Conservation (phyloP, 2,113 vertebrate species). For the Esox niger region DNA sequence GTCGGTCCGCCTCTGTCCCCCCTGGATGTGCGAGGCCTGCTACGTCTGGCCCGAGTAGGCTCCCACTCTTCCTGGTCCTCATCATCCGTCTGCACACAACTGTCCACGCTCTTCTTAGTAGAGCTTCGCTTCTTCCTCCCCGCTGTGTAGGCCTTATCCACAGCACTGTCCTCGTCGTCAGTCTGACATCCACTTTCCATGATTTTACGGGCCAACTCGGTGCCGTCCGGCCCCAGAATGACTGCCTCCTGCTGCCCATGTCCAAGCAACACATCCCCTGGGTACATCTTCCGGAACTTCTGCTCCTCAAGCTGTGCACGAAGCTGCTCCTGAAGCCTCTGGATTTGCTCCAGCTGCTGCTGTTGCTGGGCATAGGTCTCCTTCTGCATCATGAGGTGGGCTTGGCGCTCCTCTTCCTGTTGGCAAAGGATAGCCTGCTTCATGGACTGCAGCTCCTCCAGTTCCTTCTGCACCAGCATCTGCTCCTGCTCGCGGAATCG, state of each 20-base stretch:
- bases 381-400: slow-evolving; percentile 97
- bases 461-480: slow-evolving; percentile 92
- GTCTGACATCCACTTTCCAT: slow-evolving; percentile 96
- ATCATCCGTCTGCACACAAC: slow-evolving; percentile 96
- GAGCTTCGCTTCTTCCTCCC: slow-evolving; percentile 78
- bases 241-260: slow-evolving; percentile 65
- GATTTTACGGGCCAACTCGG: slow-evolving; percentile 82
- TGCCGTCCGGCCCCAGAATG: slow-evolving; percentile 62
- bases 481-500: slow-evolving; percentile 96
- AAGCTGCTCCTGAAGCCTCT: slow-evolving; percentile 94
- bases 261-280: slow-evolving; percentile 54
- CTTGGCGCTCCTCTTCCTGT: slow-evolving; percentile 95
- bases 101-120: slow-evolving; percentile 91
- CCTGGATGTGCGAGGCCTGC: slow-evolving; percentile 80
- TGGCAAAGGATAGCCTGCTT: slow-evolving; percentile 93
- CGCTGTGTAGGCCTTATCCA: slow-evolving; percentile 82
- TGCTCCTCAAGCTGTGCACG: slow-evolving; percentile 94
- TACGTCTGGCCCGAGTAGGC: slow-evolving; percentile 81
- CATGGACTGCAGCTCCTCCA: slow-evolving; percentile 94
- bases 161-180: slow-evolving; percentile 86
- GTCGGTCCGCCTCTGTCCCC: slow-evolving; percentile 81
- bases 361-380: slow-evolving; percentile 95
- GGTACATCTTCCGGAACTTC: slow-evolving; percentile 80
- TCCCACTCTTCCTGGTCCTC: slow-evolving; percentile 99
- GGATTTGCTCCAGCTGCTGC: slow-evolving; percentile 94